Conservation (phyloP, 1,140 invertebrate genomes). For the Saxidomus purpurata region DNA sequence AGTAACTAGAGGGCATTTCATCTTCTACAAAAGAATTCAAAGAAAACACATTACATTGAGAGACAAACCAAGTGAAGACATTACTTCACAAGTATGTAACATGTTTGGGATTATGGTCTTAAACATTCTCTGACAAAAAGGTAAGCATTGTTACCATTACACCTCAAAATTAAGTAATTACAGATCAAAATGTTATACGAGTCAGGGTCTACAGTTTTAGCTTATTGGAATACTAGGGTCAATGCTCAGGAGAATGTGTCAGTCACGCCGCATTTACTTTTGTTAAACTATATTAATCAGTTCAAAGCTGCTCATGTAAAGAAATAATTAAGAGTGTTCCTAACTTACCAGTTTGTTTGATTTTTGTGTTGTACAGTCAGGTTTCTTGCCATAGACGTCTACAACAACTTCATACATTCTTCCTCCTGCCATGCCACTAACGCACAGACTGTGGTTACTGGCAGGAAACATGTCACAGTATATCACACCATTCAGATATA, state of each 20-base stretch:
- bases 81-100: neutral
- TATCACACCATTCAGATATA: conserved; percentile 85
- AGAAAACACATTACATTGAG: neutral
- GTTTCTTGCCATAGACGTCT: conserved; percentile 79
- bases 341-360: conserved; percentile 84
- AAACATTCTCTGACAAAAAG: neutral
- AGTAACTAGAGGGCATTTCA: conserved; percentile 79
- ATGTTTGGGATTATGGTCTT: too few relatives aligned
- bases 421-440: conserved; percentile 84
- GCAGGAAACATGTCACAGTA: conserved; percentile 84
- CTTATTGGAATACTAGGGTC: too few relatives aligned
- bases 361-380: conserved; percentile 77
- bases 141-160: too few relatives aligned
- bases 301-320: too few relatives aligned
- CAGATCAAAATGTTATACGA: too few relatives aligned
- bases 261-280: too few relatives aligned
- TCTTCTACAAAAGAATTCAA: conserved; percentile 69
- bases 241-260: too few relatives aligned
- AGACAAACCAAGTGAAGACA: neutral
- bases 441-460: conserved; percentile 79
- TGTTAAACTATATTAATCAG: too few relatives aligned
- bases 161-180: too few relatives aligned
- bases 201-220: too few relatives aligned
- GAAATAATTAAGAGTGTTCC: neutral
- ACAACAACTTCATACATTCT: conserved; percentile 82